Conservation (phyloP, 1,140 invertebrate species). For the Chironomus tepperi region DNA sequence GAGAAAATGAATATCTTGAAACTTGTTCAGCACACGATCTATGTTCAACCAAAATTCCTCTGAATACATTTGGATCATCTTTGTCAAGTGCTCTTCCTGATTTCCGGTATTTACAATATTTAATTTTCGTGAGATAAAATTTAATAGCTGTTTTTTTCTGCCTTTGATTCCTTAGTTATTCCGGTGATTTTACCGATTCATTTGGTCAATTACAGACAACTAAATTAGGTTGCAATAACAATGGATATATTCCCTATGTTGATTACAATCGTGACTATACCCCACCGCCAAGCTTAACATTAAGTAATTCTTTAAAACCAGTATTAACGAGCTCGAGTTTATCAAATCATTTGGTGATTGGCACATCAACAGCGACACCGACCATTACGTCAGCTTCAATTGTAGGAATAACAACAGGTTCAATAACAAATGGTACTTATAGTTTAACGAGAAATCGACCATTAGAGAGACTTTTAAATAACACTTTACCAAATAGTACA, state of each 20-base stretch:
- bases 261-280: slow-evolving; percentile 77
- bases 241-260: slow-evolving; percentile 82
- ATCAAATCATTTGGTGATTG: slow-evolving; percentile 7
- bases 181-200: slow-evolving; percentile 20
- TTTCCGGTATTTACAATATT: neutral
- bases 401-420: slow-evolving; percentile 4
- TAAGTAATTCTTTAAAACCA: neutral
- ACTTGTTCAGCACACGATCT: neutral
- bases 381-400: neutral
- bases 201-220: slow-evolving; percentile 18
- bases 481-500: slow-evolving; percentile 25
- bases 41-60: neutral
- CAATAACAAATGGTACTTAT: slow-evolving; percentile 29
- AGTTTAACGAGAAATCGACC: slow-evolving; percentile 35
- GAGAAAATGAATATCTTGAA: neutral
- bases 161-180: slow-evolving; percentile 25
- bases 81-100: neutral
- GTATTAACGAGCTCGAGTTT: neutral
- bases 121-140: no score
- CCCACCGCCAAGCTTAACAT: slow-evolving; percentile 44
- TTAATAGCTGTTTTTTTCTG: no score
- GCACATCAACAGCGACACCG: neutral
- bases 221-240: slow-evolving; percentile 60
- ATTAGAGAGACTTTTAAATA: slow-evolving; percentile 30
- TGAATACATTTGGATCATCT: slow-evolving; percentile 7